Base-by-base conservation (phyloP, 1,140 invertebrate genomes). In the Thaumetopoea pityocampa region DNA sequence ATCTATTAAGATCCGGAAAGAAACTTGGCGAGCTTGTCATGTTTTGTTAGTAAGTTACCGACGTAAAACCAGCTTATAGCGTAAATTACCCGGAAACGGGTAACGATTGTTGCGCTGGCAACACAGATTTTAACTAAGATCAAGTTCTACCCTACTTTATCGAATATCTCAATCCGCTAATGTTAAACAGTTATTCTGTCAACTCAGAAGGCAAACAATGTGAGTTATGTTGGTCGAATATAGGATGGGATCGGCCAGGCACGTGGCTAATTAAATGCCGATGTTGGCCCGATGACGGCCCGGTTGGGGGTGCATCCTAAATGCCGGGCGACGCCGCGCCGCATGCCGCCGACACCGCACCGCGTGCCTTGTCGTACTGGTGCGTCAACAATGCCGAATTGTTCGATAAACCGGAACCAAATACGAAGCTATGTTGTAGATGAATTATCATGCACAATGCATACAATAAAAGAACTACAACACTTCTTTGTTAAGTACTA, bases 201-300 rank as follows among this genome's bases (percentile, higher is more conserved):
- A 67, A 69, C 51, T 58, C 67, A 68, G 53, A 48, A 46, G 59
- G 59, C 46, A 42, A 70, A 72, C 63, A 69, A 82, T 78, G 62
- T 53, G 50, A 63, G 59, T 41, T 56, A 79, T 82, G 65, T 57
- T 49, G 60, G 44, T 41, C 56, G 54, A 57, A 58, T 54, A 44
- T 49, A 54, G 67, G 65, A 66, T 63, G 52, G 61, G 48, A 47
- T 52, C 47, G 49, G 51, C 24, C 40, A 50, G 76, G 79, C 66
- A 77, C 72, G 79, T 74, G 78, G 69, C 62, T 83, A 83, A 83
- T 78, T 81, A 81, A 81, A 81, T 81, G 70, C 73, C 77, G 56
- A 68, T 65, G 72, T 57, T 62, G 51, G 70, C 63, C 55, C 51
- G 54, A 23, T 45, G 49, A 24, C 11, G 42, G 40, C 11, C 5